A percentile compares a stretch with the other conserved stretches of the same genome.
These are phyloP conservation scores for Phengaris alcon DNA, from an alignment of 2,888 invertebrate species.

Conservation along the genomic window DNA sequence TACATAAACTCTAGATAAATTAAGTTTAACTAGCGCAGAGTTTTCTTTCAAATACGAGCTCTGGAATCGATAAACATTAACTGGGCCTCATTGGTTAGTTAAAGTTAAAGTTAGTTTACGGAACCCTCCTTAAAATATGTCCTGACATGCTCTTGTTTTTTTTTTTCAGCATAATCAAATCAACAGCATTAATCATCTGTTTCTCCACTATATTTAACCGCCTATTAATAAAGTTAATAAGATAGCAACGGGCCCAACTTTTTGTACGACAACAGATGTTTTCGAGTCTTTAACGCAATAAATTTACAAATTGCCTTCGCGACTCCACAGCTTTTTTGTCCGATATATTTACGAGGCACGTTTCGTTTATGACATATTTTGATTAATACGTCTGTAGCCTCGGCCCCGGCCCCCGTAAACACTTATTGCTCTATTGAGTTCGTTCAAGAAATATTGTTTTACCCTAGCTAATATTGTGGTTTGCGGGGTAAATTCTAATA, in stretches of 20 bases:
- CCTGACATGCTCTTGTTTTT: no score
- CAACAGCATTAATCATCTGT: not conserved
- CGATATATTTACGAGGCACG: constrained; percentile 63
- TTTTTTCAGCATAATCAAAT: no score
- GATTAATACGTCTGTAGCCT: constrained; percentile 61
- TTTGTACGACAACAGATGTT: constrained; percentile 54
- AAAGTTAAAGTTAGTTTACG: no score
- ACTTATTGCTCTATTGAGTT: constrained; percentile 49
- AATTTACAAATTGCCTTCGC: constrained; percentile 41
- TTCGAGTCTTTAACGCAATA: constrained; percentile 38
- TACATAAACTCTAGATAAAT: no score
- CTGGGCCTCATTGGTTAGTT: no score
- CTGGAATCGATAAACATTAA: no score
- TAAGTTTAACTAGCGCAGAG: no score
- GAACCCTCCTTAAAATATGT: no score
- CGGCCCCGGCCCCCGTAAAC: constrained; percentile 35
- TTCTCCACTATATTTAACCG: not conserved
- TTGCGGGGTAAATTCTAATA: not conserved
- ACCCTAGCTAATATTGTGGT: not conserved
- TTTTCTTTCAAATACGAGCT: no score
- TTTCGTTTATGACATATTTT: constrained; percentile 66
- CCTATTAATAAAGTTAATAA: constrained; percentile 8
- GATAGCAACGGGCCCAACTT: constrained; percentile 26
- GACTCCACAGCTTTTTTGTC: constrained; percentile 57
- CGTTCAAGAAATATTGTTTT: constrained; percentile 2